Base-by-base conservation (phyloP, 2,888 invertebrate species). In the Oxycera nigricornis region DNA sequence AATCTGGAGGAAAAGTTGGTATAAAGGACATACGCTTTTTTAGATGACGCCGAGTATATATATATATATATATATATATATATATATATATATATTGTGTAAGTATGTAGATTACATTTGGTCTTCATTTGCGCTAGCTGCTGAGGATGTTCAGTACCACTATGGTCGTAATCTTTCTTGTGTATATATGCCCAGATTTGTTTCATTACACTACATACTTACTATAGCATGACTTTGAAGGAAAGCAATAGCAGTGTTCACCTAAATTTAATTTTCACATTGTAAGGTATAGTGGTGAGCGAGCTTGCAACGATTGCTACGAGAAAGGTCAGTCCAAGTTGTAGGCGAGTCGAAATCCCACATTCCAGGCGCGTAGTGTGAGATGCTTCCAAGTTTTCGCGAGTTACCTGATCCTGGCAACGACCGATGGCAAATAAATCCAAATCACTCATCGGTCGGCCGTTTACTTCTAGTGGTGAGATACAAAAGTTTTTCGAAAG, bases 391-490 rank as follows among this genome's bases (percentile, higher is more conserved):
- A 91, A 85, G 84, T 91, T 90, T 77, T 90, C 90, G 79, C 90
- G 87, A 59, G 90, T 89, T 72, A 91, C 88, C 80, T 90, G 90
- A 79, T 91, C 91, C 79, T 90, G 89, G 81, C 92, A 92, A 77
- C 89, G 87, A 7, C 90, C 91, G 76, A 92, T 89, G 9, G 88
- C 83, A 76, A 90, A 90, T 75, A 91, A 86, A 80, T 91, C 90
- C 76, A 92, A 86, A 68, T 88, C 89, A 76, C 88, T 90, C 89
- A 95, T 89, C 55, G 91, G 89, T 77, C 91, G 89, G 0, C 94
- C 94, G 78, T 94, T 94, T 78, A 92, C 90, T 83, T 94, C 93
- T 79, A 94, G 86, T 74, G 95, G 94, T 20, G 94, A 94, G 82
- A 95, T 94, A 86, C 95, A 95, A 83, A 89, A 93, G 85, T 95